phyloP scores from a whole-genome alignment of 2,888 invertebrate species.

The Synanthedon vespiformis region DNA sequence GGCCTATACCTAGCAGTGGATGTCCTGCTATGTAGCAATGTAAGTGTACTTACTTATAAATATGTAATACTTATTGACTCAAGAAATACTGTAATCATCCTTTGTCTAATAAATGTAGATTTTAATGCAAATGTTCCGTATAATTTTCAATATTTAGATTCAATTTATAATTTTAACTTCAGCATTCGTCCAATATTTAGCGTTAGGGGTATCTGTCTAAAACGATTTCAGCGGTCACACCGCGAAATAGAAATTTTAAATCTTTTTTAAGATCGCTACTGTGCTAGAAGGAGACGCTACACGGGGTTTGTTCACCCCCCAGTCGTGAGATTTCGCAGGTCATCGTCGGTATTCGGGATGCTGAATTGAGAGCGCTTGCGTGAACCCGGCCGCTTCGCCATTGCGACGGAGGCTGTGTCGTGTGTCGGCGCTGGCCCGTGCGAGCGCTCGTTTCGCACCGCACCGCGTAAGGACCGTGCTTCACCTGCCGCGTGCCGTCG shows the following conservation, averaged over 20 bases:
- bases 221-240: background rate
- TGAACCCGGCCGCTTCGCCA: conserved; percentile 68
- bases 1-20: no score
- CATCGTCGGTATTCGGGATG: conserved; percentile 56
- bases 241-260: conserved; percentile 23
- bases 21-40: no score
- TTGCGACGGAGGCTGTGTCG: conserved; percentile 69
- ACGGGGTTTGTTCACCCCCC: conserved; percentile 65
- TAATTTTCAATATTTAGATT: no score
- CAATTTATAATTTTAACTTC: no score
- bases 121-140: no score
- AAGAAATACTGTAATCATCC: no score
- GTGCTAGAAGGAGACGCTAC: conserved; percentile 62
- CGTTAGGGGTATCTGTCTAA: background rate
- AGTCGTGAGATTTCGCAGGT: conserved; percentile 46
- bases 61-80: no score
- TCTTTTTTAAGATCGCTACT: conserved; percentile 65
- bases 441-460: conserved; percentile 51
- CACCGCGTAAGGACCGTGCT: conserved; percentile 20
- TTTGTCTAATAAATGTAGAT: no score
- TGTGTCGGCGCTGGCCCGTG: conserved; percentile 64
- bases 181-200: background rate
- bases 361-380: conserved; percentile 64
- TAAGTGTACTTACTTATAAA: no score
- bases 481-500: conserved; percentile 17